phyloP scores from a whole-genome alignment of 2,888 invertebrate species.

The Rotaria socialis region DNA sequence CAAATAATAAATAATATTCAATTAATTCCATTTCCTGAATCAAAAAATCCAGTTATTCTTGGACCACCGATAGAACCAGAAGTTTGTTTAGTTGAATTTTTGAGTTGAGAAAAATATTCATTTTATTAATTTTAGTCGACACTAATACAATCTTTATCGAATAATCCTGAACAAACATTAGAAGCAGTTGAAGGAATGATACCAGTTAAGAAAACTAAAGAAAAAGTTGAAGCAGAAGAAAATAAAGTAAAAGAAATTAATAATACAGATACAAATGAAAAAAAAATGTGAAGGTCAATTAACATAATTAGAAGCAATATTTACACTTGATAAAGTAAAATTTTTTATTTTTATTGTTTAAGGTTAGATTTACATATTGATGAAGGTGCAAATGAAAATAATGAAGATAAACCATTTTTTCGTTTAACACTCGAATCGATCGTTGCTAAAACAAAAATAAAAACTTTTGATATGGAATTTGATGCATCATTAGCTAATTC shows the following conservation, averaged over 20 bases:
- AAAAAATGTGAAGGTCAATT: neutral
- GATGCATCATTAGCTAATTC: constrained; percentile 71
- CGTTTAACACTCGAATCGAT: constrained; percentile 68
- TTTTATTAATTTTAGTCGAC: neutral
- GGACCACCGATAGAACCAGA: neutral
- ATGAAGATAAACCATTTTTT: constrained; percentile 57
- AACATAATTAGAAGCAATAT: constrained; percentile 20
- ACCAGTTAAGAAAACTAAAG: constrained; percentile 54
- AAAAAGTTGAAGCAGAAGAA: constrained; percentile 52
- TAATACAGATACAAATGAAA: neutral
- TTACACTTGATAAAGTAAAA: neutral
- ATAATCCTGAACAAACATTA: constrained; percentile 42
- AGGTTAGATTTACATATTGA: neutral
- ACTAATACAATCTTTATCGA: neutral
- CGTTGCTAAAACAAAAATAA: constrained; percentile 71
- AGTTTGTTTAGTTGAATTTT: neutral
- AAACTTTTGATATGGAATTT: constrained; percentile 71
- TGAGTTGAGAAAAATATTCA: neutral
- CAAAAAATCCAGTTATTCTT: constrained; percentile 32
- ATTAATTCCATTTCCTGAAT: constrained; percentile 62
- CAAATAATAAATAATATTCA: constrained; percentile 61
- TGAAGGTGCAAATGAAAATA: constrained; percentile 53
- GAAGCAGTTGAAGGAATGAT: constrained; percentile 45
- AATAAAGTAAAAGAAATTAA: neutral
- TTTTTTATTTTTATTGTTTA: constrained; percentile 46